Evolutionary conservation across 1,140 invertebrate genomes (phyloP), one percentile per base, ranked within the genome.

Genomic region (Atopsyche davidsoni): DNA sequence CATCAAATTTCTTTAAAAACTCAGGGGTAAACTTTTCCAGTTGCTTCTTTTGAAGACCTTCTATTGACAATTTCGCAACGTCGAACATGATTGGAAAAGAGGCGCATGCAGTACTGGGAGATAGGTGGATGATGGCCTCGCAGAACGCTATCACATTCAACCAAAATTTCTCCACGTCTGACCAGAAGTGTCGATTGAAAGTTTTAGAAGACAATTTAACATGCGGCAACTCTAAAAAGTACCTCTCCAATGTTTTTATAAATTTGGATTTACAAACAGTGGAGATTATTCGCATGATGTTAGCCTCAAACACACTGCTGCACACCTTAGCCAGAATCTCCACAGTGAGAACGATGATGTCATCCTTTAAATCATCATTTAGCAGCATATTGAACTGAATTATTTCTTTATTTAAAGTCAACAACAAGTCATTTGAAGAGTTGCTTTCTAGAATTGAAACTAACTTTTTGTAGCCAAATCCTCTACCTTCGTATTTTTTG

Each of bases 101-200:
- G 63, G 14, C 61, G 65, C 25, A 62, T 41, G 70, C 67, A 11
- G 58, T 65, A 9, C 63, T 62, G 7, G 73, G 75, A 0, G 66
- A 62, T 14, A 67, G 38, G 14, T 63, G 56, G 13, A 64, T 61
- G 7, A 73, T 60, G n/a, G 41, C 62, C 50, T 66, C 61, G 48
- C 55, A 63, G 55, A 68, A 64, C 38, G 25, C 49, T 10, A 68
- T 50, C 19, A 72, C 62, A 53, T 71, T 66, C 1, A 48, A 38
- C 66, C 69, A 75, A 64, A 75, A 75, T 17, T 55, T 46, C 17
- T 59, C 57, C 55, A 59, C 55, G 42, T 69, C 58, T 6, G 61
- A 60, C 73, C 72, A 75, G 35, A 72, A 75, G 38, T 51, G 53
- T 25, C 59, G 58, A 35, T 70, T 63, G 22, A 67, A 47, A 16